Conservation (phyloP, 2,888 invertebrate genomes). For the Diadegma fenestrale region DNA sequence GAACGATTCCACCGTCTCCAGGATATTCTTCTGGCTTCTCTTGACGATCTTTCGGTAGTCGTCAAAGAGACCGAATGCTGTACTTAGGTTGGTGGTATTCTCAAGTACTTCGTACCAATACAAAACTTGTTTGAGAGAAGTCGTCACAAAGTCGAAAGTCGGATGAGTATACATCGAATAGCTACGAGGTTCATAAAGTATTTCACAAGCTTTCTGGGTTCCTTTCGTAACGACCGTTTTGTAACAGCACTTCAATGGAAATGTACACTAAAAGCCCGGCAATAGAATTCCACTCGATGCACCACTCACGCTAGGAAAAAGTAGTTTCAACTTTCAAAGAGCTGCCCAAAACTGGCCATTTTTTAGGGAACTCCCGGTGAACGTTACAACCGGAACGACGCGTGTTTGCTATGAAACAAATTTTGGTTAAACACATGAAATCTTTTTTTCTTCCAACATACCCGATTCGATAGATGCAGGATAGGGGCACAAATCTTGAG, state of each 20-base stretch:
- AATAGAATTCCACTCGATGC: conserved; percentile 42
- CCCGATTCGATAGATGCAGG: neutral
- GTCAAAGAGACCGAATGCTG: conserved; percentile 37
- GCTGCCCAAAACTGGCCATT: conserved; percentile 13
- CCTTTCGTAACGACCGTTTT: conserved; percentile 44
- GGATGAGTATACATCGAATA: conserved; percentile 4
- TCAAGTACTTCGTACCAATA: conserved; percentile 41
- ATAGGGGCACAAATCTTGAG: conserved; percentile 31
- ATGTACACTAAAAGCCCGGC: conserved; percentile 38
- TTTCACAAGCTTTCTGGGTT: conserved; percentile 52
- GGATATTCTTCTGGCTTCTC: conserved; percentile 29
- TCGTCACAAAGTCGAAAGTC: conserved; percentile 29
- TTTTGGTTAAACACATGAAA: neutral
- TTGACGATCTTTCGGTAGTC: conserved; percentile 32
- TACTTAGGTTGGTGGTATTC: conserved; percentile 30
- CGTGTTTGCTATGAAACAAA: neutral
- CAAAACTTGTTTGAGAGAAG: conserved; percentile 22
- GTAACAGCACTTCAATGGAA: conserved; percentile 45
- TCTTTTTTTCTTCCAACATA: neutral
- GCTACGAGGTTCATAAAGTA: conserved; percentile 52
- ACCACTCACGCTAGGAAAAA: neutral
- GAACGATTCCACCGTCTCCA: conserved; percentile 16
- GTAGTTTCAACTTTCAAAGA: conserved; percentile 29
- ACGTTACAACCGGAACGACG: neutral
- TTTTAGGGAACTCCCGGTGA: neutral